Percentiles rank a stretch among this genome's conserved stretches.
phyloP scores from a whole-genome alignment of 1,140 invertebrate species.

The Lucilia cuprina region DNA sequence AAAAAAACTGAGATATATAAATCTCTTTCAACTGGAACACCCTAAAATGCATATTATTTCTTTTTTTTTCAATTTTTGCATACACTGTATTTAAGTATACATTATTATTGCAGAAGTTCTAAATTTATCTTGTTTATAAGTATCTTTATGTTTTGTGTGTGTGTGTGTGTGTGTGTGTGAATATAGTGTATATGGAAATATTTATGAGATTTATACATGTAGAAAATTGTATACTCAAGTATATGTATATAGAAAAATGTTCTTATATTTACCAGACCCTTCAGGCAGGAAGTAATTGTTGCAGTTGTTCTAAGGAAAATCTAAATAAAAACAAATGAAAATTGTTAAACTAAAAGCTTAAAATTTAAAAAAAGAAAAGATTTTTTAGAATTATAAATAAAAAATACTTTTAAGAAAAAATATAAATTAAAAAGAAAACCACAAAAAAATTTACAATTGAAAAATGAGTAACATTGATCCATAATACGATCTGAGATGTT shows the following conservation, averaged over 20 bases:
- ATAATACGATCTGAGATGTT: too few relatives aligned
- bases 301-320: background rate
- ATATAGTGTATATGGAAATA: background rate
- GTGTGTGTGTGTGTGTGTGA: background rate
- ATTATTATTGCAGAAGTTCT: constrained; percentile 3
- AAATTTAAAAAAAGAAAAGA: too few relatives aligned
- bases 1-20: too few relatives aligned
- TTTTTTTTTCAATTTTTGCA: background rate
- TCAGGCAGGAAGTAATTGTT: constrained; percentile 8
- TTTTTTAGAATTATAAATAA: too few relatives aligned
- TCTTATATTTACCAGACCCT: background rate
- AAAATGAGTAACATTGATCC: too few relatives aligned
- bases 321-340: background rate
- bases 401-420: too few relatives aligned
- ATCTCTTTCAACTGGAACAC: too few relatives aligned
- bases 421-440: too few relatives aligned
- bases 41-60: background rate
- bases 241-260: background rate
- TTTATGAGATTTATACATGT: background rate
- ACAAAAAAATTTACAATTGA: too few relatives aligned
- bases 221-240: background rate
- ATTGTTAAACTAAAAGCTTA: background rate
- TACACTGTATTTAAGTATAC: background rate
- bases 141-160: background rate
- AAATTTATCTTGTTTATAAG: background rate